A percentile compares a stretch with the other conserved stretches of the same genome.
phyloP scores from a whole-genome alignment of 2,888 invertebrate genomes.

The Cabera pusaria region DNA sequence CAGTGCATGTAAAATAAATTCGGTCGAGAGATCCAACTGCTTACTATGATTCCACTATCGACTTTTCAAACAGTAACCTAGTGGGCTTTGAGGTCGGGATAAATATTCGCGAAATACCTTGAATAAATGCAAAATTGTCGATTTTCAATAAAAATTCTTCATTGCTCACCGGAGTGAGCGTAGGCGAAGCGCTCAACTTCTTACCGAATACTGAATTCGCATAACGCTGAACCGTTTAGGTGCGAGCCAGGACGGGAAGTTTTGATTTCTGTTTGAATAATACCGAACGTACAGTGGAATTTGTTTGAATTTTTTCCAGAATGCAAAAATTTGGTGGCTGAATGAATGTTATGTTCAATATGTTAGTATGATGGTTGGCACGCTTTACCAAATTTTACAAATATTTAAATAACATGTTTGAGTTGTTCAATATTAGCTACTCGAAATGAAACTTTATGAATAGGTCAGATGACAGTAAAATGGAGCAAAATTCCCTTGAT shows the following conservation, averaged over 20 bases:
- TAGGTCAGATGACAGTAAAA: slow-evolving; percentile 45
- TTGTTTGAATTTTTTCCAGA: slow-evolving; percentile 40
- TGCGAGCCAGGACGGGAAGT: slow-evolving; percentile 61
- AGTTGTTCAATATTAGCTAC: too few species aligned
- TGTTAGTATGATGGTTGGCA: neutral
- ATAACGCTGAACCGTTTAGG: slow-evolving; percentile 44
- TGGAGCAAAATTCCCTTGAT: slow-evolving; percentile 47
- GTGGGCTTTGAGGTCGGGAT: slow-evolving; percentile 1
- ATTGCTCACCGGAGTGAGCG: slow-evolving; percentile 30
- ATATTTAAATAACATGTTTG: too few species aligned
- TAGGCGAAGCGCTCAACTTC: slow-evolving; percentile 39
- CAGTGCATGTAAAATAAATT: slow-evolving; percentile 29
- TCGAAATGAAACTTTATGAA: slow-evolving; percentile 10
- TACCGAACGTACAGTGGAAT: slow-evolving; percentile 44
- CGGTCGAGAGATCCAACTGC: slow-evolving; percentile 14
- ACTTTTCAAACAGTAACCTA: slow-evolving; percentile 14
- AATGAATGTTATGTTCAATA: slow-evolving; percentile 24
- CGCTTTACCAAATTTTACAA: neutral
- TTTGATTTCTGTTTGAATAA: slow-evolving; percentile 65
- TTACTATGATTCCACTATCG: slow-evolving; percentile 22
- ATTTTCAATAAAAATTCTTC: slow-evolving; percentile 37
- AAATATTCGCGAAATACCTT: slow-evolving; percentile 31
- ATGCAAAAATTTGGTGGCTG: slow-evolving; percentile 22
- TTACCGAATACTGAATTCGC: slow-evolving; percentile 56
- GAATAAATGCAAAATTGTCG: slow-evolving; percentile 27